phyloP scores from a whole-genome alignment of 2,113 vertebrate genomes.

The Rissa tridactyla region DNA sequence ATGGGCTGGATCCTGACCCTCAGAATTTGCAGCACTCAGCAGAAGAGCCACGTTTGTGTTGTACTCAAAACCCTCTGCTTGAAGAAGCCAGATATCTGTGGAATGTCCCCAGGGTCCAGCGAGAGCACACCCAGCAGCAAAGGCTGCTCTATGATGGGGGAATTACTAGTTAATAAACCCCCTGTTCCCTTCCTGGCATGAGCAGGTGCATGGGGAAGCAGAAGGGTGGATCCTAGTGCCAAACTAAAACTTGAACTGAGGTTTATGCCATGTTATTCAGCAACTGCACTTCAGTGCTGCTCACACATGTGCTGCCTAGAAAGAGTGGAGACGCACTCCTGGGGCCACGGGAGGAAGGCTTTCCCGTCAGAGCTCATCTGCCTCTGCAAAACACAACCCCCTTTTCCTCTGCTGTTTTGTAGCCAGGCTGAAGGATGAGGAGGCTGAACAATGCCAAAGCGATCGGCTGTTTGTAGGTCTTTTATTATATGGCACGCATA shows the following conservation, averaged over 20 bases:
- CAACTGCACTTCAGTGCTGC: neutral
- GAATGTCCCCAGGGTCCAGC: neutral
- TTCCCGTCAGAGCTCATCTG: neutral
- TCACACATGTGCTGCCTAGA: rapidly evolving
- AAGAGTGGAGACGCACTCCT: neutral
- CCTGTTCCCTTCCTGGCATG: neutral
- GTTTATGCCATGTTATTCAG: neutral
- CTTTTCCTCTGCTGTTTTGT: neutral
- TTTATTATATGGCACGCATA: neutral
- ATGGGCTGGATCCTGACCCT: neutral
- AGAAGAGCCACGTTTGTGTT: neutral
- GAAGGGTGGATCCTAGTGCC: neutral
- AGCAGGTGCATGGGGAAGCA: neutral
- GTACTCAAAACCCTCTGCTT: neutral
- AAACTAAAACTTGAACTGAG: neutral
- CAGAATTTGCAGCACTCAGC: neutral
- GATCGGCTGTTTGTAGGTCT: neutral
- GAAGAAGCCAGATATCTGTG: neutral
- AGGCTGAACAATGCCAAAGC: neutral
- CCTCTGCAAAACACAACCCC: neutral
- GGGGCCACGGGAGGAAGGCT: rapidly evolving
- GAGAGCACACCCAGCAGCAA: neutral
- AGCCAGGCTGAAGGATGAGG: neutral
- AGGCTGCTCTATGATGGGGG: neutral
- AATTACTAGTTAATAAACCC: neutral